Conservation (phyloP, 2,797 vertebrate genomes). For the Oreochromis mossambicus region DNA sequence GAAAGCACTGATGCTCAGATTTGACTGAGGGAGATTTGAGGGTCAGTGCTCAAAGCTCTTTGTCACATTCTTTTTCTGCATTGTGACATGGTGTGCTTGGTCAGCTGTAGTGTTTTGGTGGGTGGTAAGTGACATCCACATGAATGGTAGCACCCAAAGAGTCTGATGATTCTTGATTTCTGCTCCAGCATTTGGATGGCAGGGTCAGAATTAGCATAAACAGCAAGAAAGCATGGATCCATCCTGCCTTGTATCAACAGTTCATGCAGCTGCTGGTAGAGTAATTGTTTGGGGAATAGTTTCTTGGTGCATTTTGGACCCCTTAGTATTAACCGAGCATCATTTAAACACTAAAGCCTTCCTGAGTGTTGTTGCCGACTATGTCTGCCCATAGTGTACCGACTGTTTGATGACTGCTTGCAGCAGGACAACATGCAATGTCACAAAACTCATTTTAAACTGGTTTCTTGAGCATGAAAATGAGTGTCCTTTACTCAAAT, state of each 20-base stretch:
- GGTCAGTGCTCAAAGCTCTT: not conserved
- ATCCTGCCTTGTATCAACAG: not conserved
- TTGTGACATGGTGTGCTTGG: not conserved
- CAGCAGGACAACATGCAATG: not conserved
- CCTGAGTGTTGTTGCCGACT: not conserved
- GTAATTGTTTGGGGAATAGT: not conserved
- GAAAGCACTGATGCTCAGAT: not conserved
- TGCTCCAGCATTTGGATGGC: not conserved
- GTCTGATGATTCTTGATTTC: not conserved
- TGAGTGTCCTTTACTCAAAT: not conserved
- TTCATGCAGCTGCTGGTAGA: not conserved
- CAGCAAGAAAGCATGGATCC: not conserved
- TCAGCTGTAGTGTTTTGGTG: not conserved
- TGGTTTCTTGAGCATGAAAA: not conserved
- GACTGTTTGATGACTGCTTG: not conserved
- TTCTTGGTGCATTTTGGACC: rapidly evolving
- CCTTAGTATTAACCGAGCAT: not conserved
- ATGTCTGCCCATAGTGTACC: not conserved
- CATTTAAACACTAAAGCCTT: not conserved
- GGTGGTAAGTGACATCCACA: not conserved
- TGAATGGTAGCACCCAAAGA: not conserved
- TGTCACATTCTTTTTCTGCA: not conserved
- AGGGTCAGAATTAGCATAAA: not conserved
- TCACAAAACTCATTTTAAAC: not conserved
- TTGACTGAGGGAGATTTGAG: not conserved